These are phyloP conservation scores for Griposia aprilina DNA, from an alignment of 2,888 invertebrate genomes.

Conservation along the genomic window DNA sequence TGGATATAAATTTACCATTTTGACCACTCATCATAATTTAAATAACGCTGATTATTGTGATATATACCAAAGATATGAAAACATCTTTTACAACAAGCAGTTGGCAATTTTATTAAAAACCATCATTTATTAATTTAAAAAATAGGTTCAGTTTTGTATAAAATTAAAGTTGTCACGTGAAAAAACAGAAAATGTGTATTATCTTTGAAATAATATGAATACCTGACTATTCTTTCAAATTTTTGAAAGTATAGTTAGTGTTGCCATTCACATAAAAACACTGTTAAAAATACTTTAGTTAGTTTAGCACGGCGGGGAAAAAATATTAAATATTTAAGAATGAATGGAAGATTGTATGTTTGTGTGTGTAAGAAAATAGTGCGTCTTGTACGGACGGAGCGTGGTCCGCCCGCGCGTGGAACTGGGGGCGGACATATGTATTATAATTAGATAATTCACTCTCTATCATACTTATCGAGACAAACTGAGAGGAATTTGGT, in stretches of 20 bases:
- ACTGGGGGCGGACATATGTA: conserved; percentile 59
- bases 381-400: conserved; percentile 69
- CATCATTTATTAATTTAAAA: conserved; percentile 26
- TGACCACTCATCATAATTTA: conserved; percentile 32
- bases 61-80: conserved; percentile 65
- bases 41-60: conserved; percentile 52
- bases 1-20: conserved; percentile 23
- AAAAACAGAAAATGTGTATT: conserved; percentile 57
- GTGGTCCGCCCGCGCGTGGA: conserved; percentile 53
- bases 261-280: conserved; percentile 51
- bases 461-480: conserved; percentile 60
- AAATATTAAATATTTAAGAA: conserved; percentile 58
- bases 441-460: conserved; percentile 70
- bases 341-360: conserved; percentile 58
- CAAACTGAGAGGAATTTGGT: conserved; percentile 62
- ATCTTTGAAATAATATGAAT: conserved; percentile 57
- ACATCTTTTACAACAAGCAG: conserved; percentile 42
- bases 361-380: conserved; percentile 66
- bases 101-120: conserved; percentile 45
- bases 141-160: conserved; percentile 33
- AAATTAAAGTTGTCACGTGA: conserved; percentile 63
- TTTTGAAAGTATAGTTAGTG: conserved; percentile 45
- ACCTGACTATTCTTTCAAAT: conserved; percentile 51
- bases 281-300: conserved; percentile 60
- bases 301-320: conserved; percentile 81